Evolutionary conservation across 2,888 invertebrate species (phyloP), one percentile per base, ranked within the genome.

Genomic region (Macaria notata): DNA sequence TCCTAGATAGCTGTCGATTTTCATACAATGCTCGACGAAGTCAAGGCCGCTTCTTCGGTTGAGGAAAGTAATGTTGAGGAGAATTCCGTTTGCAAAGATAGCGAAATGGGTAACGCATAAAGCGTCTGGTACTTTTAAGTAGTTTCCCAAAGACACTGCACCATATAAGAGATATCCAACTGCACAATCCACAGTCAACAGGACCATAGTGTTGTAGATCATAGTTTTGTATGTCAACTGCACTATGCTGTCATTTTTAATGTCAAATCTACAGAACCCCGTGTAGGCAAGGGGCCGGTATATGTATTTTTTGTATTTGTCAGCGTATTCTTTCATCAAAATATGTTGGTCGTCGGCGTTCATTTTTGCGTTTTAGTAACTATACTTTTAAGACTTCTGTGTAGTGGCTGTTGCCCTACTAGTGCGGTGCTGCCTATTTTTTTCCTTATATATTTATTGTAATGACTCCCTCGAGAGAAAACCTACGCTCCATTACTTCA

Each of bases 1-100:
- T 8, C 85, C 86, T 0, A 88, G 64, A 39, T 79, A 69, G 5
- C 61, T 44, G 59, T 88, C 88, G 0, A 86, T 76, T 42, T 84
- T 72, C 5, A 85, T 76, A 47, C 67, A 70, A 33, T 67, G 64
- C 6, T 73, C 63, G 2, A 86, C 61, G 0, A 86, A 53, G 0
- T 71, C 63, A 0, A 73, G 51, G 5, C 76, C 81, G 8, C 68
- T 66, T 9, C 63, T 58, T 50, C 72, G 71, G 42, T 83, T 80
- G 0, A 66, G 49, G 46, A 83, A 74, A 0, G 75, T 72, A 4
- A 80, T 68, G 47, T 83, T 78, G 29, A 73, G 30, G 1, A 83
- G 41, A 4, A 79, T 64, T 31, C 69, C 53, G 41, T 76, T 81
- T 4, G 73, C 65, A 33, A 75, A 66, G n/a, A 73, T 31, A 4